Conservation (phyloP, 1,140 invertebrate genomes). For the Hirudo medicinalis region DNA sequence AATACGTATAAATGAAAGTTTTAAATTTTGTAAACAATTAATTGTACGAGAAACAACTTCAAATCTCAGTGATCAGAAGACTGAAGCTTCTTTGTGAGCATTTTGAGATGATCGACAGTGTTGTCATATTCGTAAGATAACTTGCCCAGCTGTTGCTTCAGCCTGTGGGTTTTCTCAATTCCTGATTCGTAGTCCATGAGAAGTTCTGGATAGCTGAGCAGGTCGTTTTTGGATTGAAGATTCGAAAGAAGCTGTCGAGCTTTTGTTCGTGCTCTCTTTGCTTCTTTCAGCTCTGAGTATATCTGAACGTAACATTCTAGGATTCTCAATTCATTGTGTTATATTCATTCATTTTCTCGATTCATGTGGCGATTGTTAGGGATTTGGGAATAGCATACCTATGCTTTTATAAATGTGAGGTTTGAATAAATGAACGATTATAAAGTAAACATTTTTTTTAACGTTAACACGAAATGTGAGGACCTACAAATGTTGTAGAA, state of each 20-base stretch:
- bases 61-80: too few species aligned
- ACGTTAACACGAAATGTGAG: too few species aligned
- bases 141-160: neutral
- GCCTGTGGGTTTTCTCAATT: neutral
- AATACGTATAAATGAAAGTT: too few species aligned
- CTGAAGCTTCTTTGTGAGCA: neutral
- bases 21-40: too few species aligned
- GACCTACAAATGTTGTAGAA: too few species aligned
- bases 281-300: neutral
- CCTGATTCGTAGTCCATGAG: conserved; percentile 11
- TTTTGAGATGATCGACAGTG: neutral
- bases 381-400: too few species aligned
- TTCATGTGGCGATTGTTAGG: too few species aligned
- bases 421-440: too few species aligned
- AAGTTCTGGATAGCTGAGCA: conserved; percentile 1
- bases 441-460: too few species aligned
- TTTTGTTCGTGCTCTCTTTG: neutral
- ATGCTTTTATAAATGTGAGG: too few species aligned
- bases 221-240: neutral
- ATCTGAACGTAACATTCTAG: neutral
- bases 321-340: neutral
- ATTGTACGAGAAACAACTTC: too few species aligned
- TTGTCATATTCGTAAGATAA: neutral
- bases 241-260: neutral
- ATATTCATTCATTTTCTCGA: neutral